A percentile compares a stretch with the other conserved stretches of the same genome.
Conservation (phyloP, 1,140 invertebrate genomes). For the Drosophila nasuta region DNA sequence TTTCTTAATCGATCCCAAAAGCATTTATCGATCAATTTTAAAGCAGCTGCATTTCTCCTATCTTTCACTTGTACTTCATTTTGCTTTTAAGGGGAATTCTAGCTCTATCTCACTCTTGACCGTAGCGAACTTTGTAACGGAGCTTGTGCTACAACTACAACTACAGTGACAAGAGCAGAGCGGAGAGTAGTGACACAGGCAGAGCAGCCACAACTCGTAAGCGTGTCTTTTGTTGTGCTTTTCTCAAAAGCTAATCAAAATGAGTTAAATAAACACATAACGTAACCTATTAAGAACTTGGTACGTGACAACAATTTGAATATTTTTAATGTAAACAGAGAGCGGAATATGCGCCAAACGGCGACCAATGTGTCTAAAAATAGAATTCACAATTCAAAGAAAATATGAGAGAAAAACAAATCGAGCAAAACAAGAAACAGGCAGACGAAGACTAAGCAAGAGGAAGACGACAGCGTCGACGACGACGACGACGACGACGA, state of each 20-base stretch:
- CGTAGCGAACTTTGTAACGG: conserved; percentile 18
- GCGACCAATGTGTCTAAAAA: conserved; percentile 60
- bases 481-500: conserved; percentile 40
- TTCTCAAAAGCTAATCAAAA: conserved; percentile 79
- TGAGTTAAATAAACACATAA: conserved; percentile 84
- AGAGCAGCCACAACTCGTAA: conserved; percentile 9
- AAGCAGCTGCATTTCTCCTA: background rate
- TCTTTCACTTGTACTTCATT: background rate
- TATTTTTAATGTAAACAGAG: conserved; percentile 83
- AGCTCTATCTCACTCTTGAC: background rate
- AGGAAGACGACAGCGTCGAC: background rate
- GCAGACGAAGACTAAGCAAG: conserved; percentile 2
- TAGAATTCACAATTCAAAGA: conserved; percentile 73
- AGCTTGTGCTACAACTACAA: background rate
- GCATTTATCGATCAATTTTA: background rate
- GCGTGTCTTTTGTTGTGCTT: conserved; percentile 62
- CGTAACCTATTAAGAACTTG: conserved; percentile 84
- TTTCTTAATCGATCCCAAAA: no score
- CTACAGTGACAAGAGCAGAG: conserved; percentile 10
- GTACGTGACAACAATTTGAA: conserved; percentile 84
- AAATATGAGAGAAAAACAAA: conserved; percentile 72
- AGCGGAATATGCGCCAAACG: conserved; percentile 44
- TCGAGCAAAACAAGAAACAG: conserved; percentile 53
- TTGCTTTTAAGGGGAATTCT: background rate
- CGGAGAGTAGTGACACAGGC: background rate